Conservation (phyloP, 2,797 vertebrate species). For the Harpagifer antarcticus region DNA sequence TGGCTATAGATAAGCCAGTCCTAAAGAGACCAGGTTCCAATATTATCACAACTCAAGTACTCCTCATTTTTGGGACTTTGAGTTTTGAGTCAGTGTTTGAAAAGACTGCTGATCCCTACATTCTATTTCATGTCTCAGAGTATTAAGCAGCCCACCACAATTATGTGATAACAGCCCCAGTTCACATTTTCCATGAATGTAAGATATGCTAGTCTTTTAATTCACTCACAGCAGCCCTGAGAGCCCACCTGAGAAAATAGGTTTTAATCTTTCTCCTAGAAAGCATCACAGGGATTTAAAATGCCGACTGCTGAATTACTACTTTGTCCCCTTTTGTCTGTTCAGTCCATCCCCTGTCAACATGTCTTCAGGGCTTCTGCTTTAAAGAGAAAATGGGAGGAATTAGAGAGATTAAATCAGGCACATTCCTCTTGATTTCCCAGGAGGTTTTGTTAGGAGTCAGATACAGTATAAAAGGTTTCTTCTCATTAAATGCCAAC, state of each 20-base stretch:
- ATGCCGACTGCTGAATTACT: slow-evolving; percentile 21
- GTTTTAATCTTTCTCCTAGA: slow-evolving; percentile 8
- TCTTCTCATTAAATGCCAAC: slow-evolving; percentile 38
- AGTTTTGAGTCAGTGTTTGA: background rate
- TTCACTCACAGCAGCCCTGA: slow-evolving; percentile 9
- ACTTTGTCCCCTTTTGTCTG: slow-evolving; percentile 2
- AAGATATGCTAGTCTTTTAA: slow-evolving; percentile 1
- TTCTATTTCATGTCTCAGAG: slow-evolving; percentile 1
- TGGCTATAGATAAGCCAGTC: no score
- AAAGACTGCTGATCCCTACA: background rate
- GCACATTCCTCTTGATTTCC: slow-evolving; percentile 57
- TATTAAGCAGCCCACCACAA: background rate
- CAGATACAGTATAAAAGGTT: slow-evolving; percentile 49
- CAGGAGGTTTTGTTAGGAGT: slow-evolving; percentile 45
- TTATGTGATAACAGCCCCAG: background rate
- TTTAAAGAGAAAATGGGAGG: slow-evolving; percentile 35
- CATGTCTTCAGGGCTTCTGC: slow-evolving; percentile 30
- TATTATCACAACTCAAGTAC: background rate
- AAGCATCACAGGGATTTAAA: slow-evolving; percentile 15
- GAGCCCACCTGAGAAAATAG: slow-evolving; percentile 2
- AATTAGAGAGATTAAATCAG: slow-evolving; percentile 50
- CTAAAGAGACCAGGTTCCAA: background rate
- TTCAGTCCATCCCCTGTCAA: slow-evolving; percentile 7
- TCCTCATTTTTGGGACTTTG: background rate
- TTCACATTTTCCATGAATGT: slow-evolving; percentile 6